Evolutionary conservation across 2,797 vertebrate species (phyloP).

Genomic region (Florisuga fusca): DNA sequence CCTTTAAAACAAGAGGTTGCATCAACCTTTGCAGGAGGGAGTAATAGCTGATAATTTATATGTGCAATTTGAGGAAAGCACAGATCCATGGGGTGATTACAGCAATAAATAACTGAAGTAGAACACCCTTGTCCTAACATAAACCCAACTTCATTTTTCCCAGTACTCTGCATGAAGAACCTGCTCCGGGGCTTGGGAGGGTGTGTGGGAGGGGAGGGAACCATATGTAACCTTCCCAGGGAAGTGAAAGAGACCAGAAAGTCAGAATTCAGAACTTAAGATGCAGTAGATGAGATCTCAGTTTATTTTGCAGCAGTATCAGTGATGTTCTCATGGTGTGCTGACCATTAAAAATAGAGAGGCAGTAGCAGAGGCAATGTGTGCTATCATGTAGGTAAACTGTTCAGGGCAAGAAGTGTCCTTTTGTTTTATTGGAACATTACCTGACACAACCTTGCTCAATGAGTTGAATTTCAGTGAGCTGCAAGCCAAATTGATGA

Average conservation of each 20-base stretch:
- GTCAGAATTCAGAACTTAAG: neutral
- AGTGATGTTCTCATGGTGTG: neutral
- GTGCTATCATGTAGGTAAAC: constrained; percentile 40
- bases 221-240: neutral
- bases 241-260: neutral
- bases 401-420: constrained; percentile 53
- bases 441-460: constrained; percentile 44
- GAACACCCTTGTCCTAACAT: constrained; percentile 56
- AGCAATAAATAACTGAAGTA: constrained; percentile 67
- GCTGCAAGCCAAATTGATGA: constrained; percentile 18
- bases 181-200: neutral
- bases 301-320: neutral
- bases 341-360: constrained; percentile 40
- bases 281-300: neutral
- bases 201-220: neutral
- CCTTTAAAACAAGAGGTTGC: constrained; percentile 63
- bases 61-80: constrained; percentile 63
- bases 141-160: constrained; percentile 42
- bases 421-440: constrained; percentile 63
- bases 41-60: constrained; percentile 67
- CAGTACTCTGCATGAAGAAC: neutral
- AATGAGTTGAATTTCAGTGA: neutral
- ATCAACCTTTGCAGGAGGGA: constrained; percentile 53
- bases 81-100: constrained; percentile 64
- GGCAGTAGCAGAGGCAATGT: constrained; percentile 26